Evolutionary conservation across 2,888 invertebrate species (phyloP).

Genomic region (Trichopria drosophilae): DNA sequence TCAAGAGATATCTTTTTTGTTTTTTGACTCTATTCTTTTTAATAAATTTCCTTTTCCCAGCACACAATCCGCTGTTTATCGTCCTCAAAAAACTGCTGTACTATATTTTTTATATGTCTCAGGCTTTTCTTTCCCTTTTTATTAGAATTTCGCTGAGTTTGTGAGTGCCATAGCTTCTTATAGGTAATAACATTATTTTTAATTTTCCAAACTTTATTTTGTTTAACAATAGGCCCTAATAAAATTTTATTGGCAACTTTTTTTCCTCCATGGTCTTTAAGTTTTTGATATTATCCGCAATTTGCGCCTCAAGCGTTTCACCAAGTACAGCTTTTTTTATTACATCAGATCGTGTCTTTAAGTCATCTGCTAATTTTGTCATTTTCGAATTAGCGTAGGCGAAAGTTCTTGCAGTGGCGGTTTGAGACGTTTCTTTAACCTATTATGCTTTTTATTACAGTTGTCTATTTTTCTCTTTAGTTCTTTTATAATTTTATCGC

Average conservation of each 20-base stretch:
- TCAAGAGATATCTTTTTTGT: conserved; percentile 1
- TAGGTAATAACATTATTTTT: no score
- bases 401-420: no score
- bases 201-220: conserved; percentile 8
- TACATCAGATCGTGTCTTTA: no score
- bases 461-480: no score
- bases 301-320: no score
- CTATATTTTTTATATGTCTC: neutral
- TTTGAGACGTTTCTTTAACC: no score
- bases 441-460: no score
- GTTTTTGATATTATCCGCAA: neutral
- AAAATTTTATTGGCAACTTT: conserved; percentile 1
- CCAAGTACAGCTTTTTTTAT: neutral
- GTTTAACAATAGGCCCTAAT: neutral
- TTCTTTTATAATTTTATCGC: no score
- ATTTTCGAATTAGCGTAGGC: no score
- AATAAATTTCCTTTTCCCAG: conserved; percentile 2
- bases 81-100: conserved; percentile 2
- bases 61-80: conserved; percentile 3
- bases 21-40: neutral
- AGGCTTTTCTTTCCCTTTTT: neutral
- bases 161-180: no score
- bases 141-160: conserved; percentile 1
- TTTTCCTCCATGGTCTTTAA: neutral
- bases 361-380: no score